Evolutionary conservation across 2,797 vertebrate genomes (phyloP), one percentile per base, ranked within the genome.

Genomic region (Pseudomugil gertrudae): DNA sequence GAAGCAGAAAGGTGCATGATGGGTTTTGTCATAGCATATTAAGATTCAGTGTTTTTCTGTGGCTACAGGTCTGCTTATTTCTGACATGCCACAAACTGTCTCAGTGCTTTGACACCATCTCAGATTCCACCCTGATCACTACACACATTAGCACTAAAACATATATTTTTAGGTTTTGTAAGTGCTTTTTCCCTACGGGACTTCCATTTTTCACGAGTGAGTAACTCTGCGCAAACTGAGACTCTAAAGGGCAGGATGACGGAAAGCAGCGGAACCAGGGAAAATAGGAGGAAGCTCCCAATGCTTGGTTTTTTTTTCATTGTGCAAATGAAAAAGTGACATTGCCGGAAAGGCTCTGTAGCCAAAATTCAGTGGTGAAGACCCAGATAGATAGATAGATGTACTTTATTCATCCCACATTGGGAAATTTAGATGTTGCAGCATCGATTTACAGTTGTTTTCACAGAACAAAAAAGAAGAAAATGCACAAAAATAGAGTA

Each of bases 111-210:
- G 65, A 72, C 61, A 92, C 90, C 21, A 85, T 94, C 69, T 90
- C 91, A 0, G 74, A 87, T 72, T 94, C 94, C 89, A 93, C 26
- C 91, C 91, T 1, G 90, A 95, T 71, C 86, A 94, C 68, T 91
- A 72, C 84, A 75, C 72, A 87, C 51, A 36, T 19, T 24, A 74
- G 90, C 4, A 83, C 94, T 51, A 40, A 62, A 43, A 61, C 17
- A 43, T 11, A 48, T 60, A 54, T 62, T 62, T 72, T 56, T 50
- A 55, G 53, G 21, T 71, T 74, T 63, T 64, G 58, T 19, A n/a
- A 54, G 40, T 61, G 38, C 51, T 68, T 26, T 56, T 35, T 30
- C 47, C 32, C 17, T 7, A 1, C n/a, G 43, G 57, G 59, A 64
- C 48, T 54, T 68, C 38, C 15, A 30, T 70, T 67, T 71, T 63